These are phyloP conservation scores for Etheostoma cragini DNA, from an alignment of 2,113 vertebrate genomes.

Conservation along the genomic window DNA sequence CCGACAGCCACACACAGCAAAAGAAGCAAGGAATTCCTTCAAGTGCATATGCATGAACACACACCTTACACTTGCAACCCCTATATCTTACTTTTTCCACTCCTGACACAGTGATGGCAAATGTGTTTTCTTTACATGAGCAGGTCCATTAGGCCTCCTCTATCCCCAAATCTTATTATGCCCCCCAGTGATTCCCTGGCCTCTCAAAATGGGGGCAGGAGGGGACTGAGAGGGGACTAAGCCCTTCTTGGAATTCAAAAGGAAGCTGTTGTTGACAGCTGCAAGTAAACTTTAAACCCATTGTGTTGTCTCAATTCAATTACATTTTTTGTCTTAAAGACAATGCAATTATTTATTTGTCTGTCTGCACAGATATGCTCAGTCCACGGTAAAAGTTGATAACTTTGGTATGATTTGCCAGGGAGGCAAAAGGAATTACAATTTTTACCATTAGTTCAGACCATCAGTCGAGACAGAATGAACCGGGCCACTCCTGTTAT, in stretches of 20 bases:
- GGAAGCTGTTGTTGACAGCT: neutral
- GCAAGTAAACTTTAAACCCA: neutral
- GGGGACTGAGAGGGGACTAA: neutral
- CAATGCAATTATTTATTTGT: neutral
- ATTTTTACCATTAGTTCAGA: neutral
- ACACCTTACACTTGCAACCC: conserved; percentile 10
- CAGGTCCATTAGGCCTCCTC: neutral
- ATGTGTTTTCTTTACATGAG: neutral
- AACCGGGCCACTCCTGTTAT: too few relatives aligned
- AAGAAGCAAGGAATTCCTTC: conserved; percentile 16
- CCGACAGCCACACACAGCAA: conserved; percentile 34
- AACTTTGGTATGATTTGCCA: neutral
- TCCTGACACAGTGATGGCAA: neutral
- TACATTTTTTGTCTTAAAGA: neutral
- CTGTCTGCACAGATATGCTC: neutral
- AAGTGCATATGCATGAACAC: conserved; percentile 1
- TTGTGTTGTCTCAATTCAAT: neutral
- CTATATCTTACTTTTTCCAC: neutral
- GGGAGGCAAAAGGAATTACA: conserved; percentile 1
- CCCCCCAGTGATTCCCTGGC: neutral
- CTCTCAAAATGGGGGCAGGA: neutral
- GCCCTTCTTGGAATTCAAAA: neutral
- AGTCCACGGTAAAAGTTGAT: neutral
- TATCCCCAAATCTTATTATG: neutral
- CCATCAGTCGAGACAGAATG: too few relatives aligned